Evolutionary conservation across 1,140 invertebrate species (phyloP), one percentile per base, ranked within the genome.

Genomic region (Lepidurus arcticus): DNA sequence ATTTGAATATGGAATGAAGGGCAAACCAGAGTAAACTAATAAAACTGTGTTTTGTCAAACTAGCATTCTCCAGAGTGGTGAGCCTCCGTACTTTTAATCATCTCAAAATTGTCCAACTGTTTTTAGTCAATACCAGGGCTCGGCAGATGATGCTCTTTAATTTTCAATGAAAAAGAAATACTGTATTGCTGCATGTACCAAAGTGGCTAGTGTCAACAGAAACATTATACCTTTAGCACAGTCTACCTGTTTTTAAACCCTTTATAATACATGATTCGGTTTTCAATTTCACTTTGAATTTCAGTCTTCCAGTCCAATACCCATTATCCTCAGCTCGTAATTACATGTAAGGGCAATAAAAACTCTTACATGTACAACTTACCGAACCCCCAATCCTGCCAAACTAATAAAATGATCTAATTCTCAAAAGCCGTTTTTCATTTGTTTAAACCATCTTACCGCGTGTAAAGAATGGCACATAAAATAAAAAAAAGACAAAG

Each of bases 301-400:
- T 13, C 53, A 65, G 53, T 21, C 53, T 21, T 34, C 34, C 34
- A 34, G 3, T 34, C 34, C 34, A 34, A 4, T 65, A 65, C 53
- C 53, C 53, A 65, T 65, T 65, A 65, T 16, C 8, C 53, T 21
- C 53, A 65, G 53, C 53, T 65, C 53, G 53, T 65, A 65, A 65
- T 21, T 65, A 65, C 53, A 65, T 16, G n/a, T 21, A 13, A 13
- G 13, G 21, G 16, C 53, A 65, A 65, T 65, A 16, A 65, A 65
- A 47, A 47, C 45, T 16, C 45, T 47, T 47, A 65, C 53, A 65
- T 65, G n/a, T 21, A 65, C 53, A 65, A 65, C 13, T 65, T 21
- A 65, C 16, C 53, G 53, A 21, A 21, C 53, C 16, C 16, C 1
- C 16, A 65, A 13, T 21, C 13, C 3, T n/a, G 53, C 16, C 53